Percentiles rank a stretch among this genome's conserved stretches.
Evolutionary conservation across 1,140 invertebrate genomes (phyloP).

Genomic region (Solenopsis invicta): DNA sequence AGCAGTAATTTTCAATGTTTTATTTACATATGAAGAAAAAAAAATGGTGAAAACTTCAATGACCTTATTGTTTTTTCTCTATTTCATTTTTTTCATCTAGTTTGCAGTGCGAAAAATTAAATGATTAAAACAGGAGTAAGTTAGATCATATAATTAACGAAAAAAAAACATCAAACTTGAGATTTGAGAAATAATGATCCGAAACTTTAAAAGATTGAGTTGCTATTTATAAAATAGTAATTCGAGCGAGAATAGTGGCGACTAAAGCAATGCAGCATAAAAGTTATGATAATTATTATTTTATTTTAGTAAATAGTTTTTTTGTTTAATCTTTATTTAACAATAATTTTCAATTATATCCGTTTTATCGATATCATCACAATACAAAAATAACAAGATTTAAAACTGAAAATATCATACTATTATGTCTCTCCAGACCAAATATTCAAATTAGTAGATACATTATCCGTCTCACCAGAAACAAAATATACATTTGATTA

Average conservation of each 20-base stretch:
- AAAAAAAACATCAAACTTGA: neutral
- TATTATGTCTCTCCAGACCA: neutral
- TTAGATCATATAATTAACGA: neutral
- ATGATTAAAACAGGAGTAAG: neutral
- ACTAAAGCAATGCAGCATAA: neutral
- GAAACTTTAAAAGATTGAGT: neutral
- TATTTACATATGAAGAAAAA: conserved; percentile 11
- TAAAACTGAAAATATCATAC: neutral
- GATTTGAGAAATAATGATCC: neutral
- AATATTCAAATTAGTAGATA: neutral
- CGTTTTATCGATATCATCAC: neutral
- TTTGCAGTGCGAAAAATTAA: neutral
- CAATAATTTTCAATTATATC: neutral
- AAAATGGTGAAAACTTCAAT: conserved; percentile 46
- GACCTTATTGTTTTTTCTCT: conserved; percentile 3
- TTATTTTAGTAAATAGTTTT: conserved; percentile 23
- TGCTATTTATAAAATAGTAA: conserved; percentile 17
- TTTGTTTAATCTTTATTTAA: neutral
- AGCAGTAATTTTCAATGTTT: conserved; percentile 30
- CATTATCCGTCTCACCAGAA: neutral
- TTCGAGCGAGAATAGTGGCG: neutral
- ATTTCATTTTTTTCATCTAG: neutral
- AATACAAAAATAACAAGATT: neutral
- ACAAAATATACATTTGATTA: neutral
- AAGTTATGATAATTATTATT: neutral